Evolutionary conservation across 2,888 invertebrate genomes (phyloP), one percentile per base, ranked within the genome.

Genomic region (Hofmannophila pseudospretella): DNA sequence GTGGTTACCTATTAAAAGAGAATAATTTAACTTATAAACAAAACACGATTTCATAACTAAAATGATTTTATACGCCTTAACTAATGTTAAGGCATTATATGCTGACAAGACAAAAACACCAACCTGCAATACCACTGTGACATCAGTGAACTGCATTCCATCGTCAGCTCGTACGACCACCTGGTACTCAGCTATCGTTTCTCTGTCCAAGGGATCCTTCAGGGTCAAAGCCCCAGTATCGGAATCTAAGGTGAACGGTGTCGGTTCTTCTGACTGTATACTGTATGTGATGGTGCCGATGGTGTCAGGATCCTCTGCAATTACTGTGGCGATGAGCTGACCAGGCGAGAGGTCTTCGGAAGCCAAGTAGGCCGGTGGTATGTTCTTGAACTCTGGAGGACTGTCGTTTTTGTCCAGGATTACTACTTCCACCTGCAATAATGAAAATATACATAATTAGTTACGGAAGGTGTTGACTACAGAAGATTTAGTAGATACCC

Each of bases 381-480:
- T 90, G 45, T 92, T 91, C 54, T 90, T 91, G 88, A 96, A 96
- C 36, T 92, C 90, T 2, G 98, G 98, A n/a, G 97, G 96, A 61
- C 95, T 96, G 88, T 98, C 98, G 76, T 98, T 98, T 79, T 94
- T 94, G 84, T 98, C 98, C 70, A 94, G 75, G 35, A 97, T 93
- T 39, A 91, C 91, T 52, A 97, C 92, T 74, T 91, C 91, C 54
- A 96, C 94, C 96, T 97, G 92, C 13, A 90, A 90, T 55, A 51
- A 67, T 60, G n/a, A n/a, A n/a, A n/a, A n/a, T n/a, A n/a, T n/a
- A n/a, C n/a, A n/a, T n/a, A n/a, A n/a, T n/a, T n/a, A n/a, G n/a
- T n/a, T n/a, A n/a, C n/a, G n/a, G n/a, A n/a, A n/a, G n/a, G n/a
- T n/a, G n/a, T n/a, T n/a, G n/a, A n/a, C n/a, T n/a, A n/a, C n/a